These are phyloP conservation scores for Sula dactylatra DNA, from an alignment of 2,113 vertebrate genomes.

Conservation along the genomic window DNA sequence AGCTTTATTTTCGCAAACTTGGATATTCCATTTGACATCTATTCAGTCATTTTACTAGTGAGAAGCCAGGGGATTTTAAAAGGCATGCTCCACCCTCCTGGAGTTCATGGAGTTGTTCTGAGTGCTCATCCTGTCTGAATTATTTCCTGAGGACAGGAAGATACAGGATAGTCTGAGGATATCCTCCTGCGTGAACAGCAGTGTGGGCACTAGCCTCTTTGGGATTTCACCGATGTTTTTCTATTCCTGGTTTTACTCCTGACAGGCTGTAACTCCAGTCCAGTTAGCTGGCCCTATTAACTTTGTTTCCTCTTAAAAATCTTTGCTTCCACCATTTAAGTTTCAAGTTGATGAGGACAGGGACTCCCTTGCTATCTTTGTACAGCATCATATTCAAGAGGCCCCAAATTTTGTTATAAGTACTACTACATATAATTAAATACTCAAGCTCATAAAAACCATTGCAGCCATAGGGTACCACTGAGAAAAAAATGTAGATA, in stretches of 20 bases:
- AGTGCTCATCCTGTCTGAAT: slow-evolving; percentile 69
- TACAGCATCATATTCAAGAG: not conserved
- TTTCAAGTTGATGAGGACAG: not conserved
- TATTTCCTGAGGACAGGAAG: slow-evolving; percentile 58
- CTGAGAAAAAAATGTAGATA: not conserved
- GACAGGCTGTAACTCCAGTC: not conserved
- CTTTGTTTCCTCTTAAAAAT: not conserved
- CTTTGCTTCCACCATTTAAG: not conserved
- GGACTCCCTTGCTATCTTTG: not conserved
- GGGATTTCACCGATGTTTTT: not conserved
- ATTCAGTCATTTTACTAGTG: not conserved
- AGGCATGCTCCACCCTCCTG: not conserved
- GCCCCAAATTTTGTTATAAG: not conserved
- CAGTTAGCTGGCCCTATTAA: not conserved
- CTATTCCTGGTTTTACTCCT: not conserved
- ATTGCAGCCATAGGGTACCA: not conserved
- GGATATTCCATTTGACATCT: not conserved
- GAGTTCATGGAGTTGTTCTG: not conserved
- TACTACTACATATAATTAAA: not conserved
- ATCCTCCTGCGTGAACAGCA: slow-evolving; percentile 46
- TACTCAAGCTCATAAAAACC: not conserved
- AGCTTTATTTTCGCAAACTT: not conserved
- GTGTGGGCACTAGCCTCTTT: not conserved
- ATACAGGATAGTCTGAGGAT: slow-evolving; percentile 70
- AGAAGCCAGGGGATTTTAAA: not conserved